Conservation (phyloP, 2,797 vertebrate genomes). For the Cyclura pinguis region DNA sequence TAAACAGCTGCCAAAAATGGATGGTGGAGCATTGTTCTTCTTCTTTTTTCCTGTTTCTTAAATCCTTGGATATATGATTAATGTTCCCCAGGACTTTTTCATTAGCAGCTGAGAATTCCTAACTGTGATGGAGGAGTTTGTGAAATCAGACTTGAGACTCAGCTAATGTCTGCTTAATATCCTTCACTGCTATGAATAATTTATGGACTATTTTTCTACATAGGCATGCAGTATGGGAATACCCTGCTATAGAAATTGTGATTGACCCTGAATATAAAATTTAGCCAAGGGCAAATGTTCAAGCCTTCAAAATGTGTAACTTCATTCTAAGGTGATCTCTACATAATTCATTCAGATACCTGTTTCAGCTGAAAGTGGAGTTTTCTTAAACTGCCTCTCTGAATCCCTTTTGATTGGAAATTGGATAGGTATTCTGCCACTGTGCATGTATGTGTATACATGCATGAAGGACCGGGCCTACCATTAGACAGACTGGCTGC, state of each 20-base stretch:
- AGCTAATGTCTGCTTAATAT: conserved; percentile 9
- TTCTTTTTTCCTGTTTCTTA: not conserved
- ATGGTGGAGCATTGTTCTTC: not conserved
- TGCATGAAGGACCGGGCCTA: not conserved
- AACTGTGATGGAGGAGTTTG: conserved; percentile 2
- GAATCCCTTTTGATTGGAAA: not conserved
- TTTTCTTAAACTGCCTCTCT: not conserved
- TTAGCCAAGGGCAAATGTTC: not conserved
- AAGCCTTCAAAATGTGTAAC: not conserved
- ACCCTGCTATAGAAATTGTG: not conserved
- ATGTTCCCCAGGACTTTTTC: conserved; percentile 25
- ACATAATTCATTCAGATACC: not conserved
- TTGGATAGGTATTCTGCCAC: not conserved
- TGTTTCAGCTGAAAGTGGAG: not conserved
- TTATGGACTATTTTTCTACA: not conserved
- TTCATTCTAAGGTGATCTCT: not conserved
- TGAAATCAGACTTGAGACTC: not conserved
- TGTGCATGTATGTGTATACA: not conserved
- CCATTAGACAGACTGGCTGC: too few species aligned
- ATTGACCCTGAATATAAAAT: not conserved
- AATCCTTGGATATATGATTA: conserved; percentile 13
- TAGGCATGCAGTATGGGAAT: not conserved
- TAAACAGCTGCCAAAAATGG: not conserved
- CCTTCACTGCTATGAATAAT: not conserved
- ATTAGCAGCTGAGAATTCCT: conserved; percentile 28